Percentiles rank a stretch among this genome's conserved stretches.
Evolutionary conservation across 2,797 vertebrate species (phyloP).

Genomic region (Sebastes itinus): DNA sequence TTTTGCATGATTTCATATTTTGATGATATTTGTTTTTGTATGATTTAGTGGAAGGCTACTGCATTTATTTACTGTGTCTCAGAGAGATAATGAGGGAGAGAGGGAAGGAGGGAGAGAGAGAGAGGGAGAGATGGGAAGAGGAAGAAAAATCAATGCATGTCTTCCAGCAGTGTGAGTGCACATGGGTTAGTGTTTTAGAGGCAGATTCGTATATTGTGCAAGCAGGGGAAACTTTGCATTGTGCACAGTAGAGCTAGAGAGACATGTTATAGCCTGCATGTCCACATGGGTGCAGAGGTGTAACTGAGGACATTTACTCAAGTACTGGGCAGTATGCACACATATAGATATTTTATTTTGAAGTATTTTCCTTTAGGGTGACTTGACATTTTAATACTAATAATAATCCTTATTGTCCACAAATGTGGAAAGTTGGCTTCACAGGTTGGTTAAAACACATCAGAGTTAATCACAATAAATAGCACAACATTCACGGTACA

Average conservation of each 20-base stretch:
- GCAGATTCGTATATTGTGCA: slow-evolving; percentile 10
- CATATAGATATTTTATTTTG: not conserved
- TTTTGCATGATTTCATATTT: not conserved
- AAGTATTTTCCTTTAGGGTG: not conserved
- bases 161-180: slow-evolving; percentile 46
- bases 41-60: not conserved
- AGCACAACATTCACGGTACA: no score
- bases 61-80: not conserved
- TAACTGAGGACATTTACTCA: not conserved
- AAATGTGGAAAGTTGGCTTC: no score
- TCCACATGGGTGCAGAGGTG: not conserved
- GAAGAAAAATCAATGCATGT: slow-evolving; percentile 46
- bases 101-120: no score
- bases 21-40: not conserved
- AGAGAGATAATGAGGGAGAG: not conserved
- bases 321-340: not conserved
- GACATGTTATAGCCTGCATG: slow-evolving; percentile 1
- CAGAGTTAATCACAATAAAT: no score
- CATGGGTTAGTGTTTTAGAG: slow-evolving; percentile 42
- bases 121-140: not conserved
- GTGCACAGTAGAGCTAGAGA: not conserved
- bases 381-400: not conserved
- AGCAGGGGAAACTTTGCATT: slow-evolving; percentile 37
- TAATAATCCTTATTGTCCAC: no score
- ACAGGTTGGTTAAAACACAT: no score